phyloP scores from a whole-genome alignment of 2,888 invertebrate genomes.

The Napeogenes inachia region DNA sequence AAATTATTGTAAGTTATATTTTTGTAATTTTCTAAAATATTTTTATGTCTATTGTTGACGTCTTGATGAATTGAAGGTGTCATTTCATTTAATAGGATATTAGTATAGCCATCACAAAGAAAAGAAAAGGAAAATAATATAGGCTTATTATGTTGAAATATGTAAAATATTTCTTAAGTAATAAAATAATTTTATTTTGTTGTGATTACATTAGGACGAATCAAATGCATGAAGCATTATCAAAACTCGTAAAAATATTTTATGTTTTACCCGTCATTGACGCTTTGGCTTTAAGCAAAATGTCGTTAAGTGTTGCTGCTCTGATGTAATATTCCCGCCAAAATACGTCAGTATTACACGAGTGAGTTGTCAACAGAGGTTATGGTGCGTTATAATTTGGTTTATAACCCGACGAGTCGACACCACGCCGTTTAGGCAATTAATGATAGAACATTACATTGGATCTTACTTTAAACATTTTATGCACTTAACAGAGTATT shows the following conservation, averaged over 20 bases:
- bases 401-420: slow-evolving; percentile 59
- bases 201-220: not conserved
- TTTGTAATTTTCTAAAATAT: not conserved
- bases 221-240: slow-evolving; percentile 4
- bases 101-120: no score
- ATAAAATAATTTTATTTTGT: not conserved
- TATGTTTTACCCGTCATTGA: slow-evolving; percentile 62
- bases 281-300: slow-evolving; percentile 53
- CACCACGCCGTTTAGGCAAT: slow-evolving; percentile 63
- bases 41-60: not conserved
- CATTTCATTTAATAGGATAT: no score
- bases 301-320: slow-evolving; percentile 39
- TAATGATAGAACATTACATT: slow-evolving; percentile 36
- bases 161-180: no score
- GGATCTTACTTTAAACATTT: slow-evolving; percentile 4
- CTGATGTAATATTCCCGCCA: slow-evolving; percentile 55
- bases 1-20: not conserved
- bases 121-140: no score
- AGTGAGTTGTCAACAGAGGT: slow-evolving; percentile 67
- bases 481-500: not conserved
- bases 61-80: no score
- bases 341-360: slow-evolving; percentile 73
- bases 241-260: slow-evolving; percentile 51
- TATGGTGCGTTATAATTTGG: slow-evolving; percentile 76
- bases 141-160: no score